These are phyloP conservation scores for Pantherophis alleghaniensis DNA, from an alignment of 2,797 vertebrate genomes.

Conservation along the genomic window DNA sequence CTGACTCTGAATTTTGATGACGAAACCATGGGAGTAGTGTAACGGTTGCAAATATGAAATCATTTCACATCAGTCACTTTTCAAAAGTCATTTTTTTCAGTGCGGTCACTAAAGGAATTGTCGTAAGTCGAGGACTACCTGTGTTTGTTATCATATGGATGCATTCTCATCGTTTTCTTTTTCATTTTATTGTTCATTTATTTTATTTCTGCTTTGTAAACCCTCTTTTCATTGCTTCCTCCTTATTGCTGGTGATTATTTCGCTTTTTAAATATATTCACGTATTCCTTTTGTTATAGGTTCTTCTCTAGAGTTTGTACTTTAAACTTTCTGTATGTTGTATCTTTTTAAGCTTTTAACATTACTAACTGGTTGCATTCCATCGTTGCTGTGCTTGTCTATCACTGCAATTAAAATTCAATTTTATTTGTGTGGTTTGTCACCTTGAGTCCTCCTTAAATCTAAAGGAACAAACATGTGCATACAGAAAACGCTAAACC, in stretches of 20 bases:
- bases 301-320: background rate
- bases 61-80: background rate
- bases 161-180: background rate
- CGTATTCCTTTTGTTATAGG: background rate
- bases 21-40: background rate
- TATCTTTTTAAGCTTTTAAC: background rate
- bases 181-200: background rate
- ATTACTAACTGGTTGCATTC: background rate
- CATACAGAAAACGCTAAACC: background rate
- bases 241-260: background rate
- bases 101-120: background rate
- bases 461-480: background rate
- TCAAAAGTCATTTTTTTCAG: background rate
- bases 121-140: background rate
- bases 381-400: background rate
- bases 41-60: background rate
- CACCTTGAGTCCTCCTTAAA: background rate
- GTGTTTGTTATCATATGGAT: background rate
- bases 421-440: background rate
- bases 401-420: background rate
- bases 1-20: background rate
- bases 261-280: background rate
- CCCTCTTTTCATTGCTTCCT: background rate
- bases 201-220: background rate
- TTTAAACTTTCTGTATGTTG: background rate